Conservation (phyloP, 35 echinoderm and acorn worm species). For the Chiridota heheva region DNA sequence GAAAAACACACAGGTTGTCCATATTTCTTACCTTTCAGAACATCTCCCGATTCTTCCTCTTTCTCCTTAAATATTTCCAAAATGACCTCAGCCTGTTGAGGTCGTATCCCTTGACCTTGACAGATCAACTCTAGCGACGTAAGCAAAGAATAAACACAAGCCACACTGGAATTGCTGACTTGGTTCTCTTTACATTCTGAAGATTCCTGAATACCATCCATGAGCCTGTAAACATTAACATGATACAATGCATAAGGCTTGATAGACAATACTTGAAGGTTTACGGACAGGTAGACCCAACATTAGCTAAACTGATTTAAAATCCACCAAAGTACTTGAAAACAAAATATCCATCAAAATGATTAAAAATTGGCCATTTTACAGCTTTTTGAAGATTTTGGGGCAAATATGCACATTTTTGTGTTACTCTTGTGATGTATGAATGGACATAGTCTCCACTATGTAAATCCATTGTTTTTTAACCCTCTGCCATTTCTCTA, state of each 20-base stretch:
- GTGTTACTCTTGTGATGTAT: too few relatives aligned
- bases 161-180: slow-evolving; percentile 84
- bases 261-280: not conserved
- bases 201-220: slow-evolving; percentile 90
- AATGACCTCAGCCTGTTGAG: slow-evolving; percentile 77
- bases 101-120: slow-evolving; percentile 73
- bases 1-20: too few relatives aligned
- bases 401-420: too few relatives aligned
- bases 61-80: slow-evolving; percentile 56
- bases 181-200: slow-evolving; percentile 61
- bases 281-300: not conserved
- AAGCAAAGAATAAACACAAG: slow-evolving; percentile 82
- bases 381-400: too few relatives aligned
- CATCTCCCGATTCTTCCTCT: slow-evolving; percentile 67
- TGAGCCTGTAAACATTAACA: slow-evolving; percentile 57
- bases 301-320: not conserved
- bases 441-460: too few relatives aligned
- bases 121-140: slow-evolving; percentile 76
- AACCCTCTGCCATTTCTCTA: too few relatives aligned
- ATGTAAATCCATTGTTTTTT: too few relatives aligned
- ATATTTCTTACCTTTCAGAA: too few relatives aligned
- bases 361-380: too few relatives aligned
- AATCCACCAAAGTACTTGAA: too few relatives aligned
- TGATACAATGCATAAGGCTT: not conserved
- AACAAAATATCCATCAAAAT: too few relatives aligned